Evolutionary conservation across 2,888 invertebrate species (phyloP), one percentile per base, ranked within the genome.

Genomic region (Eugnorisma glareosa): DNA sequence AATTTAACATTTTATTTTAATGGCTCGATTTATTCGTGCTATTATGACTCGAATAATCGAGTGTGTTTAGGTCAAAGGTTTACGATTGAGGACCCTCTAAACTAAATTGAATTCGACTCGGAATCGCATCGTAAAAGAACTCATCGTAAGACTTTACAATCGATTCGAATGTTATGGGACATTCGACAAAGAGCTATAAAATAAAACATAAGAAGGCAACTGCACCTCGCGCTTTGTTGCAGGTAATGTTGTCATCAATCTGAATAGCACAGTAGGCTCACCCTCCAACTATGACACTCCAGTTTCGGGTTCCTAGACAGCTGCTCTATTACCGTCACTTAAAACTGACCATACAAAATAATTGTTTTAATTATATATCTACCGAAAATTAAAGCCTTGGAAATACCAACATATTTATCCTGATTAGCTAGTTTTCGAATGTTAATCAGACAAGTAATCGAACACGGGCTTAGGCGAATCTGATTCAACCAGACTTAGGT

Each of bases 21-120:
- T 82, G 80, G 70, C 82, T 86, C 88, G 89, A 90, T 92, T 91
- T 90, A 91, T 91, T 88, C 87, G 84, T 85, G 84, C 86, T 90
- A 89, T 92, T 91, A 90, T 89, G 89, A 86, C 82, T 88, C 85
- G 87, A 90, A 89, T 90, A 90, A 93, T 91, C 88, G 91, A 90
- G 90, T 89, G 88, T 90, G 91, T 90, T 91, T 87, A 91, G 94
- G 95, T 95, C 95, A 95, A 93, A 94, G 94, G 96, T 95, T 96
- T 95, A 96, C 92, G 92, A 92, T 86, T 83, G 87, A 91, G 89
- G 91, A 91, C 89, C 92, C 92, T 92, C 90, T 93, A 91, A 94
- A 95, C 93, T 93, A 95, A 96, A 96, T 96, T 96, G 96, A 96
- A 96, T 95, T 93, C 88, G 92, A 91, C 90, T 93, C 89, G 91